Conservation (phyloP, 2,113 vertebrate species). For the Centropus bengalensis region DNA sequence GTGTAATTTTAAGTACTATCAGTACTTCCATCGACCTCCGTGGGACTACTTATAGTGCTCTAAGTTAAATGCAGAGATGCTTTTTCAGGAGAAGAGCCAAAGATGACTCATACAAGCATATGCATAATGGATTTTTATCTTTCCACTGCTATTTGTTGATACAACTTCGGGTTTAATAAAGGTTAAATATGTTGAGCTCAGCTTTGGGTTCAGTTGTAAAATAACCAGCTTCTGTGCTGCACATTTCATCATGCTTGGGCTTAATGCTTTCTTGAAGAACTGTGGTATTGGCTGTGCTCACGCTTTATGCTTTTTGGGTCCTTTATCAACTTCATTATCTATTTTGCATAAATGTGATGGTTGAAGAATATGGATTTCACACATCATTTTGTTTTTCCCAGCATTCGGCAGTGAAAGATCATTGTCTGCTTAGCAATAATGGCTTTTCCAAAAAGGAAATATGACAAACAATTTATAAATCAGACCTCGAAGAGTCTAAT, state of each 20-base stretch:
- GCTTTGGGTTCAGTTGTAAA: neutral
- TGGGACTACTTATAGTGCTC: neutral
- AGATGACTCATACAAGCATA: neutral
- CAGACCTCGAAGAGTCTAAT: slow-evolving; percentile 59
- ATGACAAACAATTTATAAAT: slow-evolving; percentile 68
- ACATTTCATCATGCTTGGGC: neutral
- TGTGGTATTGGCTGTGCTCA: neutral
- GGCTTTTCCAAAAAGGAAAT: slow-evolving; percentile 59
- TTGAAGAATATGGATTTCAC: slow-evolving; percentile 43
- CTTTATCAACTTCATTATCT: slow-evolving; percentile 55
- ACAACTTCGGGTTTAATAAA: slow-evolving; percentile 17
- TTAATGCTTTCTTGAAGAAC: slow-evolving; percentile 42
- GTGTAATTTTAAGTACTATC: slow-evolving; percentile 10
- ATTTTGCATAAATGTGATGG: slow-evolving; percentile 51
- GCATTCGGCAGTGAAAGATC: slow-evolving; percentile 30
- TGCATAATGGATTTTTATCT: slow-evolving; percentile 9
- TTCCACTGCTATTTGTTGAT: slow-evolving; percentile 2
- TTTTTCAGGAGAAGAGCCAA: slow-evolving; percentile 26
- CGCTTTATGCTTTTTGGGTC: neutral
- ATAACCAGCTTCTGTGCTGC: neutral
- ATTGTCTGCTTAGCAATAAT: slow-evolving; percentile 61
- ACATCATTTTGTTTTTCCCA: slow-evolving; percentile 33
- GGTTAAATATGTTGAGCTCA: slow-evolving; percentile 39
- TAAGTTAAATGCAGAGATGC: neutral
- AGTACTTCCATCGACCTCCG: slow-evolving; percentile 19